Base-by-base conservation (phyloP, 2,113 vertebrate genomes). In the Tachysurus fulvidraco region DNA sequence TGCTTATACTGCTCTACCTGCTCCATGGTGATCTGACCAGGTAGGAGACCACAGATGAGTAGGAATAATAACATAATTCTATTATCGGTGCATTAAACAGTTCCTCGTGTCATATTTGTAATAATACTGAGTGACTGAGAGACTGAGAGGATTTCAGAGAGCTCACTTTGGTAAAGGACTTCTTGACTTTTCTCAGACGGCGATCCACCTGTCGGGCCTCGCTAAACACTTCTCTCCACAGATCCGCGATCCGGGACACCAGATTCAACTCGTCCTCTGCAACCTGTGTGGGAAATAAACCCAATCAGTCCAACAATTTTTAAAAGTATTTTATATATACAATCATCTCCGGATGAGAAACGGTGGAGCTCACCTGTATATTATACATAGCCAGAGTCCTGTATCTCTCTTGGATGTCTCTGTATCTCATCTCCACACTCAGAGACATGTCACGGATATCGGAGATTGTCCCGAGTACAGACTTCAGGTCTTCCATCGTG, bases 391-490 rank as follows among this genome's bases (percentile, higher is more conserved):
- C 90, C 87, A 99, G 90, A 69, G 97, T 99, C 86, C 96, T 95
- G 92, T 99, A 99, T 91, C 93, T 92, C 92, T 99, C 98, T 88
- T 94, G 92, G 25, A 98, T 94, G 14, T 98, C 97, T 52, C 69
- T 89, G 88, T 95, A 94, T 21, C 94, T 95, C 87, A 98, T 86
- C 83, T 99, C 98, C 91, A 98, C 96, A 5, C 92, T 69, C 0
- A 98, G 83, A 76, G 97, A 96, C 90, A 96, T 95, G 57, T 86
- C 85, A 89, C 84, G 95, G 89, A 99, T 95, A 82, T 96, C 92
- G 1, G 94, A 93, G 82, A 99, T 98, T 0, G 97, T 96, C 0
- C 90, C 90, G 8, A 99, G 95, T 41, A 99, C 92, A 88, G 95
- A 96, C 92, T 96, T 98, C 83, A 99, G 94, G 78, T 96, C 94